Evolutionary conservation across 2,113 vertebrate genomes (phyloP), one percentile per base, ranked within the genome.

Genomic region (Eleginops maclovinus): DNA sequence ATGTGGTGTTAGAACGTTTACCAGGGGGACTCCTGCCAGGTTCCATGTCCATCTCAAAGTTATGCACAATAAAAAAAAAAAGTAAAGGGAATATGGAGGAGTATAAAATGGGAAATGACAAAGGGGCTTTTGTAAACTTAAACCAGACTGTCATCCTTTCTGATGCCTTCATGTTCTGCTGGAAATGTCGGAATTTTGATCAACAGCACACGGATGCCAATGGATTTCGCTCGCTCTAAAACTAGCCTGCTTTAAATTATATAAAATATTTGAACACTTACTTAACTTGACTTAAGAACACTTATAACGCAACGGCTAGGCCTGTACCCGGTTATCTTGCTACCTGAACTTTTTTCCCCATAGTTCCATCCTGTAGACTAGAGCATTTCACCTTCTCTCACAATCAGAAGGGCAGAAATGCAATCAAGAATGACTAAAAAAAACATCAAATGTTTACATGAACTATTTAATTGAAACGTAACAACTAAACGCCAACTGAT

Each of bases 41-140:
- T 40, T 56, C 24, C 2, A 19, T 4, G 16, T 14, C 40, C 24
- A 31, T 46, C 17, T 69, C 31, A 36, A 5, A 36, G 24, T 50
- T 14, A 51, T 28, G 3, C 49, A 47, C 26, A 2, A 22, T 10
- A 47, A 31, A 49, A 12, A 1, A 49, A 12, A 1, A 10, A 41
- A 47, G 54, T 24, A 13, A 50, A 31, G 3, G 6, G 10, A 69
- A 22, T 40, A 10, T 24, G 14, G 10, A 51, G n/a, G 31, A 64
- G 36, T 43, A 12, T 19, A 31, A 19, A 9, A 50, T 3, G 49
- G n/a, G 46, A 76, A 46, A 67, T 17, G 22, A 84, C 71, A 75
- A 84, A 75, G 60, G 50, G 24, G 56, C 61, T 75, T 75, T 67
- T 84, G 60, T 75, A 3, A 49, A n/a, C 41, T n/a, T 31, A 31